Conservation (phyloP, 30 jellyfish, hydroid and myxozoan genomes). For the Catostylus mosaicus region DNA sequence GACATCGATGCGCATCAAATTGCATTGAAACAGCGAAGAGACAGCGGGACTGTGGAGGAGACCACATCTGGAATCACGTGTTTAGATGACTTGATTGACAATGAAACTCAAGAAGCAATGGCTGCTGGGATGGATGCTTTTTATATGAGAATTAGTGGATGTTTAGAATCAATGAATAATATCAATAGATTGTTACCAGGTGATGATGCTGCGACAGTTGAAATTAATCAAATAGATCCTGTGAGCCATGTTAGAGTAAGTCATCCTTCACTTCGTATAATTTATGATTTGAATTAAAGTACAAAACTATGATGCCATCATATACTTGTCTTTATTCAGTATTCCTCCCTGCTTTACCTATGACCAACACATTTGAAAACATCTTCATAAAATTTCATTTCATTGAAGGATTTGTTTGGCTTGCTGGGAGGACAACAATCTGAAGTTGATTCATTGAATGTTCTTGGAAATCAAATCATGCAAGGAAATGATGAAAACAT, state of each 20-base stretch:
- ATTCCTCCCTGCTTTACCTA: no score
- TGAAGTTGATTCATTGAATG: constrained; percentile 80
- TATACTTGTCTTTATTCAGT: no score
- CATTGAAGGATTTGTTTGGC: constrained; percentile 71
- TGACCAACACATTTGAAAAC: no score
- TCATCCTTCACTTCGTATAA: no score
- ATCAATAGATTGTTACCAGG: constrained; percentile 40
- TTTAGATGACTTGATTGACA: constrained; percentile 56
- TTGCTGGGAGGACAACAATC: constrained; percentile 86
- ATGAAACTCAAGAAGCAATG: constrained; percentile 72
- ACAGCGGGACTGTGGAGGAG: constrained; percentile 72
- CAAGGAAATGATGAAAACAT: constrained; percentile 60
- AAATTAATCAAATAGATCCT: constrained; percentile 18
- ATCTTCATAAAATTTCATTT: no score
- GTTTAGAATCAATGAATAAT: constrained; percentile 79
- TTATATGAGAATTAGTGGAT: constrained; percentile 54
- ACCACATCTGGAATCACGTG: constrained; percentile 35
- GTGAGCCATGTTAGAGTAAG: constrained; percentile 52
- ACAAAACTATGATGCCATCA: no score
- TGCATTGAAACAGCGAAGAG: constrained; percentile 69
- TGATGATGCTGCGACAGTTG: constrained; percentile 14
- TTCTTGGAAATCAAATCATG: constrained; percentile 82
- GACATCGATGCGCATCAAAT: constrained; percentile 69
- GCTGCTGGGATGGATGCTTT: constrained; percentile 89
- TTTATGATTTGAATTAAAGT: no score